Conservation (phyloP, 1,140 invertebrate genomes). For the Halictus rubicundus region DNA sequence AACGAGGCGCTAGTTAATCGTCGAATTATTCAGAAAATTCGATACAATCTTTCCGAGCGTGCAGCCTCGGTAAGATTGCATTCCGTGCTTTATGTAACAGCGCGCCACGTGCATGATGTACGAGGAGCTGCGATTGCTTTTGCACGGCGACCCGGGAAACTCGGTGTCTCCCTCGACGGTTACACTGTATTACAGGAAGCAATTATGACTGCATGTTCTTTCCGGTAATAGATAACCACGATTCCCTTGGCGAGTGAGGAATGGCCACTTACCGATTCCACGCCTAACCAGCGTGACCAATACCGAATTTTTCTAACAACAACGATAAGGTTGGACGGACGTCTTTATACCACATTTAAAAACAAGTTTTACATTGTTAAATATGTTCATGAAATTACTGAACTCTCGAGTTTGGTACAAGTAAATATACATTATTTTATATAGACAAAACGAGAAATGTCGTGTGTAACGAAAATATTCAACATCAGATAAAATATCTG, state of each 20-base stretch:
- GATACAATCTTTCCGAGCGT: slow-evolving; percentile 27
- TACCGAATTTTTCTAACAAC: no score
- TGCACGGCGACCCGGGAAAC: slow-evolving; percentile 25
- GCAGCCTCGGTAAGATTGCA: slow-evolving; percentile 22
- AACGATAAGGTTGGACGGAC: no score
- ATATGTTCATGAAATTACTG: no score
- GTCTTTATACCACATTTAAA: no score
- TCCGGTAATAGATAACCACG: slow-evolving; percentile 43
- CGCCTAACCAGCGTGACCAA: background rate
- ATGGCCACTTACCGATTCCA: background rate
- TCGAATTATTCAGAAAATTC: slow-evolving; percentile 29
- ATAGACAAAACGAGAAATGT: no score
- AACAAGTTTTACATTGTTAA: no score
- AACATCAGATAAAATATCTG: no score
- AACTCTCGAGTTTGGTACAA: no score
- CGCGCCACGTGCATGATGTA: slow-evolving; percentile 27
- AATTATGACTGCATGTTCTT: slow-evolving; percentile 49
- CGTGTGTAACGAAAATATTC: no score
- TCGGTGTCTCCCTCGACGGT: slow-evolving; percentile 38
- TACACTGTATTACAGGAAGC: slow-evolving; percentile 41
- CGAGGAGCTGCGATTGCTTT: slow-evolving; percentile 44
- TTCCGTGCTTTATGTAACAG: slow-evolving; percentile 22
- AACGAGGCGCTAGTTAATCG: background rate
- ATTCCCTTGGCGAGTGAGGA: background rate
- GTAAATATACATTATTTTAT: no score